Conservation (phyloP, 2,797 vertebrate species). For the Sebastiscus tertius region DNA sequence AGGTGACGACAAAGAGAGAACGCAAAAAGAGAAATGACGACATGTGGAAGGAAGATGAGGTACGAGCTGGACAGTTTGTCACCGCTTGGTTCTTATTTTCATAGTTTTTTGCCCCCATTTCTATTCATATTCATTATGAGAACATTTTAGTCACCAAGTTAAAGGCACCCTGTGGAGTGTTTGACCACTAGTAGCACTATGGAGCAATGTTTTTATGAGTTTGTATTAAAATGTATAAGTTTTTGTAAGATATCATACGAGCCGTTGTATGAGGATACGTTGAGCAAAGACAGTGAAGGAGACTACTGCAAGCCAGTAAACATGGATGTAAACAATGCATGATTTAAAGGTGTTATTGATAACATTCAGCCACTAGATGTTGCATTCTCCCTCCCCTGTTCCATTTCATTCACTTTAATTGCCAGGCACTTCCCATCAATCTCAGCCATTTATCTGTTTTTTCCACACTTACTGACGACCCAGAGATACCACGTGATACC, state of each 20-base stretch:
- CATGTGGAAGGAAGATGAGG: not conserved
- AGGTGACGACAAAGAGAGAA: constrained; percentile 6
- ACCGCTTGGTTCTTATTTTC: not conserved
- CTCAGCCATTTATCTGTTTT: too few species aligned
- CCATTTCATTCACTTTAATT: too few species aligned
- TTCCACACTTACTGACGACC: too few species aligned
- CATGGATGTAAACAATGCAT: not conserved
- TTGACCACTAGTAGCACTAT: too few species aligned
- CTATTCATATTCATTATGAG: not conserved
- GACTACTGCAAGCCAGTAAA: not conserved
- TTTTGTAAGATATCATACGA: too few species aligned
- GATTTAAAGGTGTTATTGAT: not conserved
- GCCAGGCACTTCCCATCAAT: too few species aligned
- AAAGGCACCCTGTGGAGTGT: not conserved
- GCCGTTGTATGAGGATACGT: not conserved
- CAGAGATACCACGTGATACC: too few species aligned
- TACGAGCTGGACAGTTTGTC: not conserved
- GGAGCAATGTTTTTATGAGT: not conserved
- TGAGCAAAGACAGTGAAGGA: not conserved
- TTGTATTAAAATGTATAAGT: not conserved
- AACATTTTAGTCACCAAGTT: not conserved
- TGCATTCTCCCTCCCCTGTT: too few species aligned
- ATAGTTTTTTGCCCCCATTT: not conserved
- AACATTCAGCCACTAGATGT: too few species aligned
- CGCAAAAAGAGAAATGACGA: constrained; percentile 7